Conservation (phyloP, 2,888 invertebrate species). For the Synanthedon andrenaeformis region DNA sequence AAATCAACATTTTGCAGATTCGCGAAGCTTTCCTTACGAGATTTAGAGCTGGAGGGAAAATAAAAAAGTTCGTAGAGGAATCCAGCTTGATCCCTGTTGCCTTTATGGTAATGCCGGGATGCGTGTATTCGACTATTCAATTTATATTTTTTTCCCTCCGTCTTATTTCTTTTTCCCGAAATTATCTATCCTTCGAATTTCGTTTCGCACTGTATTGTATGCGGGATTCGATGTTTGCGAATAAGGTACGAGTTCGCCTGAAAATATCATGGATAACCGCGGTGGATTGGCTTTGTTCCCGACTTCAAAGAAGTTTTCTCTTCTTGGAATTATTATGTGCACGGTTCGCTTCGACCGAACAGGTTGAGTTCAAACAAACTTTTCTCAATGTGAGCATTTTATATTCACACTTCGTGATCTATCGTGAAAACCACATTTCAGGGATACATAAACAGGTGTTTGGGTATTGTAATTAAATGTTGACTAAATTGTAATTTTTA, state of each 20-base stretch:
- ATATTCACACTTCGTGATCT: too few species aligned
- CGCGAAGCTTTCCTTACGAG: conserved; percentile 66
- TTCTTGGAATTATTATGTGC: conserved; percentile 53
- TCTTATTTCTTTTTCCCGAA: conserved; percentile 65
- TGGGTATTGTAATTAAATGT: too few species aligned
- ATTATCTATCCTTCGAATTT: conserved; percentile 70
- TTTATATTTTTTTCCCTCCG: conserved; percentile 66
- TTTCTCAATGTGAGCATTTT: conserved; percentile 9
- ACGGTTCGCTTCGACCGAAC: conserved; percentile 34
- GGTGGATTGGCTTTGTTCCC: conserved; percentile 64
- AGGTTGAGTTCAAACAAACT: conserved; percentile 23
- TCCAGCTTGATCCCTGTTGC: conserved; percentile 68
- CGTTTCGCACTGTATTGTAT: conserved; percentile 70
- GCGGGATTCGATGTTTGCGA: conserved; percentile 65
- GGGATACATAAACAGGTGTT: too few species aligned
- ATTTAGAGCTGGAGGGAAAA: conserved; percentile 71
- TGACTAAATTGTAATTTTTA: too few species aligned
- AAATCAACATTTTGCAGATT: conserved; percentile 72
- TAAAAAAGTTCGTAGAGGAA: conserved; percentile 71
- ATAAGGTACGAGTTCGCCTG: conserved; percentile 62
- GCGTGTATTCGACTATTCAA: conserved; percentile 71
- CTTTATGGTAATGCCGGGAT: conserved; percentile 70
- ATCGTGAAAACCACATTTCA: too few species aligned
- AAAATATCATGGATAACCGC: conserved; percentile 67
- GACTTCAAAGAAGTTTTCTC: conserved; percentile 67